phyloP scores from a whole-genome alignment of 2,113 vertebrate species.

The Ammodramus savannarum region DNA sequence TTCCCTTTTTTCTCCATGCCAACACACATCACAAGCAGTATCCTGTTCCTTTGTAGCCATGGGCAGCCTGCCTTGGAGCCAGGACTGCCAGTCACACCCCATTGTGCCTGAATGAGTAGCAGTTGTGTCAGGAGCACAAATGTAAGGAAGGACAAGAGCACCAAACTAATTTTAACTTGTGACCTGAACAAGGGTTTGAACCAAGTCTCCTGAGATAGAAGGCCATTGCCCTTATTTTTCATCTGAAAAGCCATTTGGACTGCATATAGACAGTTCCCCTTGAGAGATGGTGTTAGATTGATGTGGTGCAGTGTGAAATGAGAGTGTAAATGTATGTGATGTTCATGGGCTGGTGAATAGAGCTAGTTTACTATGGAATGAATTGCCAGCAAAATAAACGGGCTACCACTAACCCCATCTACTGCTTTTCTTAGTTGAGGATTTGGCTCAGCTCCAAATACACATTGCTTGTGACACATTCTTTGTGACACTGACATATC shows the following conservation, averaged over 20 bases:
- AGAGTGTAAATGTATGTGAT: slow-evolving; percentile 43
- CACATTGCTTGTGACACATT: background rate
- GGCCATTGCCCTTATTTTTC: slow-evolving; percentile 46
- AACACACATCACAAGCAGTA: background rate
- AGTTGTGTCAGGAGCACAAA: background rate
- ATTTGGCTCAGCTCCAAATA: background rate
- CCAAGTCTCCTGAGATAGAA: background rate
- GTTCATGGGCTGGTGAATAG: slow-evolving; percentile 46
- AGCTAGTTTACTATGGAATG: slow-evolving; percentile 39
- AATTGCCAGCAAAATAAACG: slow-evolving; percentile 30
- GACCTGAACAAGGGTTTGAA: slow-evolving; percentile 42
- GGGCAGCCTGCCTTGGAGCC: background rate
- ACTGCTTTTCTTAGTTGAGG: background rate
- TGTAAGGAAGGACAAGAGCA: background rate
- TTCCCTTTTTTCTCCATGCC: background rate
- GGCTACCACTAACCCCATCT: background rate
- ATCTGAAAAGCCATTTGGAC: slow-evolving; percentile 41
- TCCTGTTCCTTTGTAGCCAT: background rate
- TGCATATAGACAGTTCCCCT: background rate
- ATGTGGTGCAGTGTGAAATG: slow-evolving; percentile 42
- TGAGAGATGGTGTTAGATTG: slow-evolving; percentile 41
- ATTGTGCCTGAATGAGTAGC: background rate
- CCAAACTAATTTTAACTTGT: slow-evolving; percentile 25
- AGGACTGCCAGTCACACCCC: background rate
- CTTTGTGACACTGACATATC: background rate